Evolutionary conservation across 2,797 vertebrate genomes (phyloP).

Genomic region (Gobionotothen gibberifrons): DNA sequence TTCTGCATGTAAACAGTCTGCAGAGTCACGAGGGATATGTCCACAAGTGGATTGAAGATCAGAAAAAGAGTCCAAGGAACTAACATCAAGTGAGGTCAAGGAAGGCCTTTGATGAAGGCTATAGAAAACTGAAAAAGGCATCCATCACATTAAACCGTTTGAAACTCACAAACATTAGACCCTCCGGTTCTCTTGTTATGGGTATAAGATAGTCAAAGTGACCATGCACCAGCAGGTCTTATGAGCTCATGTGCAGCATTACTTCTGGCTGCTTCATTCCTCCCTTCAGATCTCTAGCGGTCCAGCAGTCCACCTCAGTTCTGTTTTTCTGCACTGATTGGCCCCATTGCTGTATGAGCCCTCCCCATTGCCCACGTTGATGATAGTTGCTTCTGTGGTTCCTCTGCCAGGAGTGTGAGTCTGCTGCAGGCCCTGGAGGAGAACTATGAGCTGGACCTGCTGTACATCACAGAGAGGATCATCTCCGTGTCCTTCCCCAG

Average conservation of each 20-base stretch:
- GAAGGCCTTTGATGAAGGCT: too few relatives aligned
- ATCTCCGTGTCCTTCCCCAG: constrained; percentile 95
- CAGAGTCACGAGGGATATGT: too few relatives aligned
- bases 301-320: neutral
- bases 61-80: too few relatives aligned
- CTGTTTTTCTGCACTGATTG: neutral
- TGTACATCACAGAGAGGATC: constrained; percentile 97
- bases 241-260: constrained; percentile 22
- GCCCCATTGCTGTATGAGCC: neutral
- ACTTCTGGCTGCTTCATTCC: constrained; percentile 26
- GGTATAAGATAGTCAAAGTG: neutral
- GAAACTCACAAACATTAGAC: neutral
- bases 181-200: too few relatives aligned
- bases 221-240: neutral
- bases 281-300: neutral
- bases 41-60: too few relatives aligned
- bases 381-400: neutral
- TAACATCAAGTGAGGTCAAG: too few relatives aligned
- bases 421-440: constrained; percentile 90
- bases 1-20: too few relatives aligned
- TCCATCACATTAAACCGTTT: neutral
- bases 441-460: constrained; percentile 95
- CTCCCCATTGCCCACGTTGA: neutral
- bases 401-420: constrained; percentile 86
- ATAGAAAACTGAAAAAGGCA: neutral